These are phyloP conservation scores for Mungos mungo DNA, from an alignment of 2,113 vertebrate genomes.

Conservation along the genomic window DNA sequence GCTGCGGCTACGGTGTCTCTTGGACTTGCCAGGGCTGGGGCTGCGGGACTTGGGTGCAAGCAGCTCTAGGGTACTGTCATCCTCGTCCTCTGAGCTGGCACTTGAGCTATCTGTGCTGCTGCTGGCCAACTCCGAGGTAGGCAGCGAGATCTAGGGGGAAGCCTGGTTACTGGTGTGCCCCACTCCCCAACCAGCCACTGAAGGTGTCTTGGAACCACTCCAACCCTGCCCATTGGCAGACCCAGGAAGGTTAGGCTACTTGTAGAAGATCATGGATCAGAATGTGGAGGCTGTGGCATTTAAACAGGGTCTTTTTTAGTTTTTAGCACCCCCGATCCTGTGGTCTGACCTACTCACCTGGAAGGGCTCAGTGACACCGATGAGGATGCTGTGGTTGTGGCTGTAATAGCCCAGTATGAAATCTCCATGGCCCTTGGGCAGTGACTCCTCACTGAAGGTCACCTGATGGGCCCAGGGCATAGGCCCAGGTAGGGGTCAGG, in stretches of 20 bases:
- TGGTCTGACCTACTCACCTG: constrained; percentile 86
- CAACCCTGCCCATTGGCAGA: background rate
- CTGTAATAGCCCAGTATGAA: constrained; percentile 96
- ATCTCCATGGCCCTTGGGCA: constrained; percentile 94
- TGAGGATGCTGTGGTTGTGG: constrained; percentile 91
- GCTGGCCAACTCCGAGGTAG: constrained; percentile 84
- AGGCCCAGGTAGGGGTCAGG: background rate
- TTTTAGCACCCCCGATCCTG: background rate
- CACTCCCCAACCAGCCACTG: background rate
- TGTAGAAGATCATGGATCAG: background rate
- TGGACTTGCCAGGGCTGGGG: constrained; percentile 92
- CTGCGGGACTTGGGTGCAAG: constrained; percentile 94
- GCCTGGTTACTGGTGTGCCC: background rate
- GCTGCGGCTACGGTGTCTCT: constrained; percentile 88
- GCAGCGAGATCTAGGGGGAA: constrained; percentile 90
- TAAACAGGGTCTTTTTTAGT: background rate
- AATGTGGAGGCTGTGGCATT: background rate
- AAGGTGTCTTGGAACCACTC: background rate
- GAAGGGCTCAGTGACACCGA: constrained; percentile 95
- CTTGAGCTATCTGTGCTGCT: constrained; percentile 92
- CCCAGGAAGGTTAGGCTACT: background rate
- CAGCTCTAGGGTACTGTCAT: constrained; percentile 96
- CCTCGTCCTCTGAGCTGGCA: constrained; percentile 91
- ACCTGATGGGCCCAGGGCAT: constrained; percentile 85
- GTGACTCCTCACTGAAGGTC: constrained; percentile 91